These are phyloP conservation scores for Psittacara wagleri DNA, from an alignment of 2,113 vertebrate species.

Conservation along the genomic window DNA sequence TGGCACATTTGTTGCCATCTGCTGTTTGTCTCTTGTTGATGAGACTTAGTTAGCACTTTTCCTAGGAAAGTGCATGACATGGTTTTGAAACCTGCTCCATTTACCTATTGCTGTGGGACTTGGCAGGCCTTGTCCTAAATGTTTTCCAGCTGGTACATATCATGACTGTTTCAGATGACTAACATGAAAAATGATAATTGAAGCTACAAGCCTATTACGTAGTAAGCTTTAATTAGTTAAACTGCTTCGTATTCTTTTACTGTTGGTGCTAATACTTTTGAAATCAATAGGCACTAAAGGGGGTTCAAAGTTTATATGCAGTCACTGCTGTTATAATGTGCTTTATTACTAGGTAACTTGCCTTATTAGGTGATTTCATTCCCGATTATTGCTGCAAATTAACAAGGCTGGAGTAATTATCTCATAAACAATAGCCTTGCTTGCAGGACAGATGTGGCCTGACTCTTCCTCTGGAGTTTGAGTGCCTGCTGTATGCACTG, in stretches of 20 bases:
- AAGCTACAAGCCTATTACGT: conserved; percentile 7
- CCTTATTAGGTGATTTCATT: conserved; percentile 41
- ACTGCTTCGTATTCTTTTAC: conserved; percentile 37
- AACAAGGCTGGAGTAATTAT: conserved; percentile 39
- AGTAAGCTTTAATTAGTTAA: conserved; percentile 58
- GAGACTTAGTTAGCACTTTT: conserved; percentile 53
- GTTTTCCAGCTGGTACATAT: conserved; percentile 17
- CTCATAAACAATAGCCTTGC: neutral
- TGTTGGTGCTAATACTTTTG: conserved; percentile 59
- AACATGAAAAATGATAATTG: conserved; percentile 49
- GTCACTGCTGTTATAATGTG: conserved; percentile 22
- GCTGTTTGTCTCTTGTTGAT: conserved; percentile 52
- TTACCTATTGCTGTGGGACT: conserved; percentile 42
- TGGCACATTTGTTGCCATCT: conserved; percentile 59
- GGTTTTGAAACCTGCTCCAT: neutral
- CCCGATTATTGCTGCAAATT: conserved; percentile 8
- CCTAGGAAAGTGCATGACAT: conserved; percentile 11
- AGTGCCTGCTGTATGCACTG: neutral
- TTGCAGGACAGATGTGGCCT: neutral
- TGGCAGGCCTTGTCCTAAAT: neutral
- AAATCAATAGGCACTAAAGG: conserved; percentile 55
- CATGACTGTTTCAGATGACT: conserved; percentile 29
- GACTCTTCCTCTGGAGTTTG: neutral
- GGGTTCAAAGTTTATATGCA: conserved; percentile 40
- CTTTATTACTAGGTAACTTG: conserved; percentile 38